Percentiles rank a stretch among this genome's conserved stretches.
Evolutionary conservation across 2,113 vertebrate species (phyloP).

Genomic region (Merops nubicus): DNA sequence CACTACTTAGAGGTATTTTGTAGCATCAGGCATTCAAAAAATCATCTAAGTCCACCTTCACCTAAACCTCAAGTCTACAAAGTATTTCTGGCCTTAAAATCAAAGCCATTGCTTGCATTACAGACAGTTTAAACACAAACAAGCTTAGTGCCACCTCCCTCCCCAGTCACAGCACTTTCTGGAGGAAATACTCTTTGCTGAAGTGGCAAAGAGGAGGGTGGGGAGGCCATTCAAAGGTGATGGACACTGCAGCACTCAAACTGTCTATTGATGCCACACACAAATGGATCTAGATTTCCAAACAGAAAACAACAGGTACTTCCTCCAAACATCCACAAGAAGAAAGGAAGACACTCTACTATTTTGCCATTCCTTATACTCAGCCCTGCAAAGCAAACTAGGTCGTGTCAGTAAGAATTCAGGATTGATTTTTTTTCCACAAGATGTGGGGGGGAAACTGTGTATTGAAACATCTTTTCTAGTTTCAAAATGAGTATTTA

Average conservation of each 20-base stretch:
- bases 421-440: background rate
- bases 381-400: background rate
- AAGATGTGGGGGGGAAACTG: accelerated
- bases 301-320: background rate
- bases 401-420: background rate
- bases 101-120: background rate
- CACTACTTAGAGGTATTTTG: background rate
- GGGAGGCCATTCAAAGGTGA: background rate
- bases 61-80: background rate
- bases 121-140: background rate
- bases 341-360: background rate
- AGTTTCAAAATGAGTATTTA: background rate
- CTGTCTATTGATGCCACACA: background rate
- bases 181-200: background rate
- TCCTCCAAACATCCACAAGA: background rate
- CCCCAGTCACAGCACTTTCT: background rate
- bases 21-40: background rate
- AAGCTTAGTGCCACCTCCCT: background rate
- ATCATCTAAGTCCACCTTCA: background rate
- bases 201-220: background rate
- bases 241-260: background rate
- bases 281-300: background rate
- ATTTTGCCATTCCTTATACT: background rate
- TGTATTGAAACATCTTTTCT: background rate
- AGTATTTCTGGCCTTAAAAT: background rate